These are phyloP conservation scores for Scotopteryx bipunctaria DNA, from an alignment of 2,888 invertebrate species.

Conservation along the genomic window DNA sequence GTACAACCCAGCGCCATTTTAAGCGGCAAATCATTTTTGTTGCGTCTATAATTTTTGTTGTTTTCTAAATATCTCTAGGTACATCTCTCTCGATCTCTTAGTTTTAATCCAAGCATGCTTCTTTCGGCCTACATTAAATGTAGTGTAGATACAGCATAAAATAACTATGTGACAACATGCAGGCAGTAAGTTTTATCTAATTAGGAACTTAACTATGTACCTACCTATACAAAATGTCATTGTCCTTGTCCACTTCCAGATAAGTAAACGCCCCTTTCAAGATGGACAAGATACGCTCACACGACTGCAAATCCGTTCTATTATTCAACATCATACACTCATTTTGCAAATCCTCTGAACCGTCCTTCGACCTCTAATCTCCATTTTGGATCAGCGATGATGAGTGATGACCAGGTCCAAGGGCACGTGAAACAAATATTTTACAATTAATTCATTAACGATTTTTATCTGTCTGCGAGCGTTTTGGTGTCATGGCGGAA, in stretches of 20 bases:
- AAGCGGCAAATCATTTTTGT: neutral
- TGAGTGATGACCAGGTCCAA: slow-evolving; percentile 71
- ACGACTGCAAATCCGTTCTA: slow-evolving; percentile 54
- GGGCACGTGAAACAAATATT: slow-evolving; percentile 69
- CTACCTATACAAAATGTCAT: slow-evolving; percentile 18
- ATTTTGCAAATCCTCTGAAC: slow-evolving; percentile 73
- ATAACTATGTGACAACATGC: neutral
- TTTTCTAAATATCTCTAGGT: neutral
- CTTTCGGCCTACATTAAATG: too few species aligned
- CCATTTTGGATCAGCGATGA: slow-evolving; percentile 62
- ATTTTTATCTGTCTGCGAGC: slow-evolving; percentile 42
- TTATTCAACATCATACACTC: slow-evolving; percentile 43
- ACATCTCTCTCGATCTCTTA: neutral
- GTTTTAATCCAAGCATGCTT: neutral
- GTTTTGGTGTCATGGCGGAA: slow-evolving; percentile 41
- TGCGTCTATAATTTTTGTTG: neutral
- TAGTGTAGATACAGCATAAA: too few species aligned
- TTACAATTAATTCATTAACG: slow-evolving; percentile 63
- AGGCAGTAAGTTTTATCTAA: neutral
- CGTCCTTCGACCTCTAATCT: slow-evolving; percentile 70
- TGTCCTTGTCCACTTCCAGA: slow-evolving; percentile 36
- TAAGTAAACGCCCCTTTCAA: slow-evolving; percentile 23
- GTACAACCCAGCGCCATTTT: neutral
- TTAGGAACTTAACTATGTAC: neutral
- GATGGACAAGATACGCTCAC: slow-evolving; percentile 42